phyloP scores from a whole-genome alignment of 2,888 invertebrate species.

The Rotaria socialis region DNA sequence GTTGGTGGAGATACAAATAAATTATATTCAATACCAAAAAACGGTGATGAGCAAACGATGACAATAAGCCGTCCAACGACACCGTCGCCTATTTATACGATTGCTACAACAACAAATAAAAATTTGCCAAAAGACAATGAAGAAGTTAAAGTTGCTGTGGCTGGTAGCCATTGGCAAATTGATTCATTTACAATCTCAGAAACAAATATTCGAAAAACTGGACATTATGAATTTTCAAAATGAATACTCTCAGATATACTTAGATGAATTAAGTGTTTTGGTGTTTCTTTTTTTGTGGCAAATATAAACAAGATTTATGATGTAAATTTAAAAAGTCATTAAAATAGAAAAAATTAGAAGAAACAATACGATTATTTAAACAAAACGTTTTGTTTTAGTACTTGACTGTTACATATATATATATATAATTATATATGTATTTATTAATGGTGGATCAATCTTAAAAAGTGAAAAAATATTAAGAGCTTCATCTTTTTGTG shows the following conservation, averaged over 20 bases:
- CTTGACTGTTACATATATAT: no score
- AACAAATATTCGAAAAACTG: background rate
- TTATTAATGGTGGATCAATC: no score
- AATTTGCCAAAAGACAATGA: background rate
- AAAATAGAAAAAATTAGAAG: no score
- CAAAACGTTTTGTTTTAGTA: no score
- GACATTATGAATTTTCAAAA: conserved; percentile 3
- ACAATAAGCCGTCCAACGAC: background rate
- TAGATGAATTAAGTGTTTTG: background rate
- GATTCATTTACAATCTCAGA: conserved; percentile 6
- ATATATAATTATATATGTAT: no score
- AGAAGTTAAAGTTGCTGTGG: background rate
- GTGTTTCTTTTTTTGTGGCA: background rate
- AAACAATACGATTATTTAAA: no score
- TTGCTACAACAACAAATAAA: background rate
- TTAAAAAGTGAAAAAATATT: no score
- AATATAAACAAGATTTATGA: no score
- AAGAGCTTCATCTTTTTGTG: no score
- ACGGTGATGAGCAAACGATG: background rate
- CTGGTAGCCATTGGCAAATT: background rate
- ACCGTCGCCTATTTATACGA: background rate
- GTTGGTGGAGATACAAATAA: conserved; percentile 1
- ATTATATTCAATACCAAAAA: background rate
- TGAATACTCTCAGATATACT: background rate
- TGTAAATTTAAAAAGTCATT: no score